Evolutionary conservation across 2,797 vertebrate species (phyloP).

Genomic region (Falco novaeseelandiae): DNA sequence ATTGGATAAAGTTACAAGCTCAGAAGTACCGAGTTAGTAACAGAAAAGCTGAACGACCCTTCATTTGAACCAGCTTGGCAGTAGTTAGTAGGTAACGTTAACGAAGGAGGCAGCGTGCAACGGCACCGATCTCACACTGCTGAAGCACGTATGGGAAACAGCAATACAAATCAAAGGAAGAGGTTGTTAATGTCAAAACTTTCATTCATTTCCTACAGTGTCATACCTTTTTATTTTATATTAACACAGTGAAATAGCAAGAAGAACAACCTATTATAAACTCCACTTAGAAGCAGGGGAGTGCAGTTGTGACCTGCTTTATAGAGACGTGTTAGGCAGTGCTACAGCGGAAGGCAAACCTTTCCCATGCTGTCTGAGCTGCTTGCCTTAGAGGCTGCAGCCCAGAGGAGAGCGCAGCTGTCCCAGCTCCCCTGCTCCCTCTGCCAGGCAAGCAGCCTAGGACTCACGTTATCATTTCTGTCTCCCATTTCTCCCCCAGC

Average conservation of each 20-base stretch:
- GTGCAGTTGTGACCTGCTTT: slow-evolving; percentile 13
- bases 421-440: slow-evolving; percentile 17
- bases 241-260: not conserved
- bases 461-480: not conserved
- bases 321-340: not conserved
- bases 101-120: slow-evolving; percentile 40
- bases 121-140: not conserved
- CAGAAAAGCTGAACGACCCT: slow-evolving; percentile 25
- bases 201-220: slow-evolving; percentile 32
- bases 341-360: not conserved
- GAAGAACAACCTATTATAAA: slow-evolving; percentile 25
- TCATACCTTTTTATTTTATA: slow-evolving; percentile 3
- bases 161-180: slow-evolving; percentile 45
- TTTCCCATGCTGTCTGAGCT: not conserved
- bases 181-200: slow-evolving; percentile 40
- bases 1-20: slow-evolving; percentile 34
- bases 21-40: not conserved
- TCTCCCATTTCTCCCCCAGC: not conserved
- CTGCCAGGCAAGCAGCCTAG: slow-evolving; percentile 4
- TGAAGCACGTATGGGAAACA: slow-evolving; percentile 23
- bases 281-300: not conserved
- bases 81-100: slow-evolving; percentile 45
- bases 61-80: slow-evolving; percentile 30
- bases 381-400: not conserved
- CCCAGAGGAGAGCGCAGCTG: not conserved